Conservation (phyloP, 2,888 invertebrate genomes). For the Chydorus sphaericus region DNA sequence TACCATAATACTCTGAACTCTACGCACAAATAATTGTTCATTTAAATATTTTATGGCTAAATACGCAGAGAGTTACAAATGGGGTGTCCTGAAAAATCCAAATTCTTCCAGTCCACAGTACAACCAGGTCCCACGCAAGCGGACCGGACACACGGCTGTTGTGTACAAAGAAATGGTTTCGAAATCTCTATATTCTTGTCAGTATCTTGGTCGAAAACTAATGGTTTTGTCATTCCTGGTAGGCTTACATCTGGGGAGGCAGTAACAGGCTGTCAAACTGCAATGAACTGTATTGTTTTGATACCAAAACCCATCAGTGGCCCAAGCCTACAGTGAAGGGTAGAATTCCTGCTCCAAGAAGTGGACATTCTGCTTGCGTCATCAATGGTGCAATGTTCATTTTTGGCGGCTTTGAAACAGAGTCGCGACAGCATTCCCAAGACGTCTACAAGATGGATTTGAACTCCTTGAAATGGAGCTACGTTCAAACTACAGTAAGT, state of each 20-base stretch:
- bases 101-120: too few species aligned
- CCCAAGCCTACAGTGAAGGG: constrained; percentile 49
- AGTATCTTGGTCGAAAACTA: too few species aligned
- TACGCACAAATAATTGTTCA: too few species aligned
- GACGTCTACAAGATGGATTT: constrained; percentile 62
- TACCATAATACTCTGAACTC: too few species aligned
- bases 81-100: too few species aligned
- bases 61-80: too few species aligned
- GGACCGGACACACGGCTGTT: too few species aligned
- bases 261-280: constrained; percentile 72
- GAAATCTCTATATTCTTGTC: too few species aligned
- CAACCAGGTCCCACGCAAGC: too few species aligned
- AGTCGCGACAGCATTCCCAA: constrained; percentile 60
- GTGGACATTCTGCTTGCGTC: constrained; percentile 80
- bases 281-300: constrained; percentile 63
- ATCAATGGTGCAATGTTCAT: constrained; percentile 67
- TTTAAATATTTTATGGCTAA: too few species aligned
- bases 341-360: constrained; percentile 59
- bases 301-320: constrained; percentile 54
- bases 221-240: too few species aligned
- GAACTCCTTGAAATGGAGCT: constrained; percentile 54
- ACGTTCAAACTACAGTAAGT: constrained; percentile 36
- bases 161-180: too few species aligned
- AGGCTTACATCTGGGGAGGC: constrained; percentile 82
- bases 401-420: constrained; percentile 83